A percentile compares a stretch with the other conserved stretches of the same genome.
Conservation (phyloP, 2,797 vertebrate genomes). For the Alouatta caraya region DNA sequence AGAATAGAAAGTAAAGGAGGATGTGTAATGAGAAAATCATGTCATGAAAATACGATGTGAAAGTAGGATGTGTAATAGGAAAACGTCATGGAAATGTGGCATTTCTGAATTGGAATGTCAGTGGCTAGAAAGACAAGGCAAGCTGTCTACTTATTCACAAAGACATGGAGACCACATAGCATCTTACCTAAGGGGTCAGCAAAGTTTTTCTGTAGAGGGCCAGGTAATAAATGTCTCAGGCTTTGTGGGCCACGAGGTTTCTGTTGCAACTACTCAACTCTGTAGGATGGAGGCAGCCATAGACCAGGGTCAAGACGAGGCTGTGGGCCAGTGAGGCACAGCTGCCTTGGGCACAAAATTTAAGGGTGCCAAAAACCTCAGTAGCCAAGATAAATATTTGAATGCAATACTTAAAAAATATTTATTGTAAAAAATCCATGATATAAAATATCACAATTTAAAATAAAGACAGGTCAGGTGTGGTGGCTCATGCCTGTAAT, state of each 20-base stretch:
- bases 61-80: not conserved
- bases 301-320: not conserved
- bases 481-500: not conserved
- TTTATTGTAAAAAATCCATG: not conserved
- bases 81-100: not conserved
- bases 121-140: not conserved
- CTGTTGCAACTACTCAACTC: not conserved
- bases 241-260: not conserved
- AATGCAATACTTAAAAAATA: not conserved
- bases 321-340: not conserved
- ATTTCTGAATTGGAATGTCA: not conserved
- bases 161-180: not conserved
- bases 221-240: not conserved
- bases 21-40: not conserved
- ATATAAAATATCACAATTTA: not conserved
- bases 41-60: not conserved
- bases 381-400: not conserved
- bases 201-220: not conserved
- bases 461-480: not conserved
- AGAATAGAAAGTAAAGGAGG: not conserved
- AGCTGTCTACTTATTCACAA: not conserved
- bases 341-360: not conserved
- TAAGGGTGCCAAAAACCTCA: not conserved
- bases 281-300: not conserved
- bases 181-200: not conserved